Evolutionary conservation across 1,140 invertebrate species (phyloP).

Genomic region (Trachymyrmex cornetzi): DNA sequence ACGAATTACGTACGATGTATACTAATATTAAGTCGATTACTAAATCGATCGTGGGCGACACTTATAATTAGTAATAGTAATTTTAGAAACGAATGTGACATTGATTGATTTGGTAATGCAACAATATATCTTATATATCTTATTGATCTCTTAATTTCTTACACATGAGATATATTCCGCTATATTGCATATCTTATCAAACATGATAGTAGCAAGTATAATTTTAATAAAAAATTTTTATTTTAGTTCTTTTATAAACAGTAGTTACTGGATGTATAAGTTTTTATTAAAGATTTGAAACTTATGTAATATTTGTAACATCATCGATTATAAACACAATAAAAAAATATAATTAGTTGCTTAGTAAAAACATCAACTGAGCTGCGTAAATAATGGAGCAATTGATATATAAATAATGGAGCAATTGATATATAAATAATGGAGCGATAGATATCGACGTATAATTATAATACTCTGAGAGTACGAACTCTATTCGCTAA

Average conservation of each 20-base stretch:
- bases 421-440: too few species aligned
- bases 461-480: background rate
- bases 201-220: background rate
- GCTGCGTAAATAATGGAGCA: background rate
- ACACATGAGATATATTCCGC: background rate
- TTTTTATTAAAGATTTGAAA: background rate
- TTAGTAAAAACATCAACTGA: background rate
- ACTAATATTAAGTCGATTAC: background rate
- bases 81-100: background rate
- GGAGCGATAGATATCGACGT: background rate
- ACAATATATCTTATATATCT: background rate
- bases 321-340: background rate
- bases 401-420: too few species aligned
- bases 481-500: background rate
- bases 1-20: background rate
- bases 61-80: conserved; percentile 15
- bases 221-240: background rate
- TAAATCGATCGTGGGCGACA: background rate
- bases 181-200: background rate
- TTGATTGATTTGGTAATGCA: background rate
- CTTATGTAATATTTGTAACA: background rate
- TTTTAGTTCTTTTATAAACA: background rate
- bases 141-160: background rate
- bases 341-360: background rate
- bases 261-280: background rate